Evolutionary conservation across 2,888 invertebrate species (phyloP), one percentile per base, ranked within the genome.

Genomic region (Lasioglossum villosulum): DNA sequence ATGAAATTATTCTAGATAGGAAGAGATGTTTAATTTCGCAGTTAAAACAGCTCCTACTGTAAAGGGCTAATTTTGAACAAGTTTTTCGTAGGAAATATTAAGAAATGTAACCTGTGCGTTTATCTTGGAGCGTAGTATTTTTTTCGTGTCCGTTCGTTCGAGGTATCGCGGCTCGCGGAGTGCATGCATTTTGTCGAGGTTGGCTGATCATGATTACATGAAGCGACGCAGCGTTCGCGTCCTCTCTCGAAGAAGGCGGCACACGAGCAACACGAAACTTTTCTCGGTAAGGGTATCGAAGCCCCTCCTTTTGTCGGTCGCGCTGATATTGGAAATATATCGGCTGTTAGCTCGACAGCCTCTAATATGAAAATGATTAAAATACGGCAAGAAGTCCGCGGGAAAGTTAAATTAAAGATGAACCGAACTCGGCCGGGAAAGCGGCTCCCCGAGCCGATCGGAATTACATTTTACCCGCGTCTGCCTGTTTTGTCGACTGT

Each of bases 331-430:
- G 90, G 83, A 90, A 87, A 87, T 86, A 90, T 82, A 89, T 89
- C 84, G 90, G 59, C 84, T 71, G 79, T 77, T 86, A 86, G 87
- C 88, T 90, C 80, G 90, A 89, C 84, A 88, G 89, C 80, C 90
- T 91, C 87, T 92, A 92, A 91, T 92, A 91, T 86, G 82, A 86
- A 87, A 90, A 92, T 92, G 92, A 93, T 92, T 92, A 92, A 91
- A 92, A 90, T 89, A 85, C 88, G 86, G 88, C 90, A 87, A 92
- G 88, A 92, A 92, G 87, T 92, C 89, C 72, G 77, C 83, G 88
- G 87, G 88, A 93, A 93, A 93, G 92, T 93, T 93, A 93, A 92
- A 93, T 92, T 92, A 90, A 92, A 91, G 90, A 88, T 88, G 90
- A 83, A 84, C 84, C 82, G 80, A 92, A 92, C 90, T 91, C 88